phyloP scores from a whole-genome alignment of 2,797 vertebrate genomes.

The Dipus sagitta region DNA sequence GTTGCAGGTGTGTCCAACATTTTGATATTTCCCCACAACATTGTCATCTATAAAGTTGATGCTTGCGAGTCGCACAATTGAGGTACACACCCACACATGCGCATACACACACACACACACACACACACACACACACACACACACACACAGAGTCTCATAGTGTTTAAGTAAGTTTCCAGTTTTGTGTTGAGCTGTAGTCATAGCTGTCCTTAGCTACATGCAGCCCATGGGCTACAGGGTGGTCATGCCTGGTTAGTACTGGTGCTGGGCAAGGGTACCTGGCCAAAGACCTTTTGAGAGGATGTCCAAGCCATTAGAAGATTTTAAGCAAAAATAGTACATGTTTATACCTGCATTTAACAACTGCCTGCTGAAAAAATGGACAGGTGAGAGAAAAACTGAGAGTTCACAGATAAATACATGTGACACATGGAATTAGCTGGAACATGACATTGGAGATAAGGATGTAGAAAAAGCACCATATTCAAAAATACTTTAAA shows the following conservation, averaged over 20 bases:
- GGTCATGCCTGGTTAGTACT: neutral
- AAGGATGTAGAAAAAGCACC: neutral
- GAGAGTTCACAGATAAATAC: neutral
- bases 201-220: no score
- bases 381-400: neutral
- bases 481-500: neutral
- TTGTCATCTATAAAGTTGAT: no score
- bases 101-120: no score
- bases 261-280: neutral
- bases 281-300: neutral
- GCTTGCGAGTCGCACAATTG: no score
- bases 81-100: no score
- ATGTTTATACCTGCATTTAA: neutral
- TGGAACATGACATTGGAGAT: neutral
- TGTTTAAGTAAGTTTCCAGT: no score
- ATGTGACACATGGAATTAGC: neutral
- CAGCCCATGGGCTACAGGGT: no score
- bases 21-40: no score
- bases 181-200: no score
- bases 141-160: no score
- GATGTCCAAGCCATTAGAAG: neutral
- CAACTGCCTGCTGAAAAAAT: neutral
- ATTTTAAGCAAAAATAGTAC: constrained; percentile 8
- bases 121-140: no score
- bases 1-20: no score